Conservation (phyloP, 2,113 vertebrate genomes). For the Arothron firmamentum region DNA sequence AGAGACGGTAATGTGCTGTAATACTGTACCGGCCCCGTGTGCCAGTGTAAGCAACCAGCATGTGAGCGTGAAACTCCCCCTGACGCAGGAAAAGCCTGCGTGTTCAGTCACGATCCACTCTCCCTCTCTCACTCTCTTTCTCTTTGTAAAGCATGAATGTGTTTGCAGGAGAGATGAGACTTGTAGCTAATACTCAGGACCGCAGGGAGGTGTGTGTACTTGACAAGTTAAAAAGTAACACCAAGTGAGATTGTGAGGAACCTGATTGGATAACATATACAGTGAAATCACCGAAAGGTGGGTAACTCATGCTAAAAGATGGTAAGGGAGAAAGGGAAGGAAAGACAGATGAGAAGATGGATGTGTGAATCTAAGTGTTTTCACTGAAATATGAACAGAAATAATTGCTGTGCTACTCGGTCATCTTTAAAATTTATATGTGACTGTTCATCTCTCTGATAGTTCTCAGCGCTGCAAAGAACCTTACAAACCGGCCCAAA, state of each 20-base stretch:
- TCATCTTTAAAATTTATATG: constrained; percentile 73
- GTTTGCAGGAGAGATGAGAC: not conserved
- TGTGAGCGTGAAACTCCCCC: constrained; percentile 57
- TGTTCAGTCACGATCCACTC: constrained; percentile 52
- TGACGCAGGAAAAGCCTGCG: constrained; percentile 50
- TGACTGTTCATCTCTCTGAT: constrained; percentile 59
- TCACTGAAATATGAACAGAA: constrained; percentile 71
- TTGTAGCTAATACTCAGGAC: not conserved
- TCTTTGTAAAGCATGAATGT: constrained; percentile 6
- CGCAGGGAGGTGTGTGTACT: not conserved
- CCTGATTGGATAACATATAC: too few species aligned
- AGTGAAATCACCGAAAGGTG: constrained; percentile 2
- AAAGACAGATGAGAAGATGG: constrained; percentile 53
- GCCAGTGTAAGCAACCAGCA: constrained; percentile 62
- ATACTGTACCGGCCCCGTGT: constrained; percentile 64
- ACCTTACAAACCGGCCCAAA: constrained; percentile 17
- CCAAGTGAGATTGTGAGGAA: not conserved
- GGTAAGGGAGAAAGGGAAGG: constrained; percentile 38
- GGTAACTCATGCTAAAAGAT: constrained; percentile 11
- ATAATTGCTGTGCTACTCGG: constrained; percentile 70
- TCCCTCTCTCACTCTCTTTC: constrained; percentile 6
- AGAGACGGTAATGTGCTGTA: constrained; percentile 64
- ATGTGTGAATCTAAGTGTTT: constrained; percentile 66
- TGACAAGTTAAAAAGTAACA: not conserved
- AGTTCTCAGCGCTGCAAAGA: constrained; percentile 26